These are phyloP conservation scores for Burhinus oedicnemus DNA, from an alignment of 2,113 vertebrate species.

Conservation along the genomic window DNA sequence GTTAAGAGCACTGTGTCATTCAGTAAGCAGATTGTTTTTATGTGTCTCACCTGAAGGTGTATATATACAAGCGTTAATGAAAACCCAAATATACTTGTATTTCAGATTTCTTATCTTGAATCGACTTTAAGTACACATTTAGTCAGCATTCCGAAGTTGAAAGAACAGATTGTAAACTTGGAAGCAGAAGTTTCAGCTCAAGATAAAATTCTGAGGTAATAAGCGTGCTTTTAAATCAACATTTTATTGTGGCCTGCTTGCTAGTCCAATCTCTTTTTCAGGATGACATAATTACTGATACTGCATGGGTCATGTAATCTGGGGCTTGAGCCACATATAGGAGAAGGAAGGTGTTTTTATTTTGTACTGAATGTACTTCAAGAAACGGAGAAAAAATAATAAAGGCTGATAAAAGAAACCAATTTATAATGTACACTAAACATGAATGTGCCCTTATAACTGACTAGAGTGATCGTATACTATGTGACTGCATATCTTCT, in stretches of 20 bases:
- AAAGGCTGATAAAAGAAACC: neutral
- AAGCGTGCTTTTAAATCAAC: neutral
- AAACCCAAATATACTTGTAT: slow-evolving; percentile 39
- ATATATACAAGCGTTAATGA: neutral
- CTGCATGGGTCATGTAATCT: neutral
- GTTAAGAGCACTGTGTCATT: neutral
- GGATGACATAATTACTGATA: neutral
- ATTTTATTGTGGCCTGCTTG: neutral
- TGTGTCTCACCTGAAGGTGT: neutral
- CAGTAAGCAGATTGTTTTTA: neutral
- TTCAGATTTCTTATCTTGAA: slow-evolving; percentile 80
- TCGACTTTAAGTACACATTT: slow-evolving; percentile 62
- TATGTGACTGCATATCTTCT: neutral
- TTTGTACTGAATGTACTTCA: neutral
- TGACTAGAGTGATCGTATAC: neutral
- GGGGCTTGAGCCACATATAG: neutral
- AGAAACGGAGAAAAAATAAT: neutral
- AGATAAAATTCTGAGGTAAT: slow-evolving; percentile 85
- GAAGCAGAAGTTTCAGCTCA: slow-evolving; percentile 86
- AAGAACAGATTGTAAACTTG: slow-evolving; percentile 84
- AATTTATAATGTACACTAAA: neutral
- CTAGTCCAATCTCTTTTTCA: neutral
- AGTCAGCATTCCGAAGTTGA: slow-evolving; percentile 78
- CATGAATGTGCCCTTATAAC: neutral
- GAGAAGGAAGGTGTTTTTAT: neutral